Conservation (phyloP, 2,888 invertebrate genomes). For the Leptopilina drosophilae region DNA sequence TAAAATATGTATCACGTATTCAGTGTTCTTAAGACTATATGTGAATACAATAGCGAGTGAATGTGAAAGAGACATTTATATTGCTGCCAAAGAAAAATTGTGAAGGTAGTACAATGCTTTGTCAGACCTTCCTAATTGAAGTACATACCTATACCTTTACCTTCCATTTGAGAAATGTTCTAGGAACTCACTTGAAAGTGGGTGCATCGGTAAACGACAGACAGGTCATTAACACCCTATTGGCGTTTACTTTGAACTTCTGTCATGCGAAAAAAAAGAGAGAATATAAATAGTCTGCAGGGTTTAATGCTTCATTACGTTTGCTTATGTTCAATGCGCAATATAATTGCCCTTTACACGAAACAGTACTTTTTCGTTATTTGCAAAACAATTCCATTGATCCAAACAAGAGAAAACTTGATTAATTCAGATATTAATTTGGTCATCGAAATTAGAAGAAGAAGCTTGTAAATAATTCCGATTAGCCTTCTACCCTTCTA, state of each 20-base stretch:
- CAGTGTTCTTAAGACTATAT: too few relatives aligned
- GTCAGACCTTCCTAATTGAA: constrained; percentile 7
- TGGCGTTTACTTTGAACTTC: constrained; percentile 7
- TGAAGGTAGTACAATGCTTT: background rate
- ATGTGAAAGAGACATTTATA: background rate
- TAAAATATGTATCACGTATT: too few relatives aligned
- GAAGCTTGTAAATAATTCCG: too few relatives aligned
- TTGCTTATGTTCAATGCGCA: too few relatives aligned
- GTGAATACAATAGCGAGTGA: background rate
- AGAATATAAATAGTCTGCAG: constrained; percentile 13
- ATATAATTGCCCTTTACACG: too few relatives aligned
- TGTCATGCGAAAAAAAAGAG: constrained; percentile 23
- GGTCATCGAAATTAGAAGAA: too few relatives aligned
- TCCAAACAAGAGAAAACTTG: too few relatives aligned
- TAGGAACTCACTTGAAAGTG: background rate
- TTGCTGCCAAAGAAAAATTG: background rate
- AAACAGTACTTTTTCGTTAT: too few relatives aligned
- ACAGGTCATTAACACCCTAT: constrained; percentile 27
- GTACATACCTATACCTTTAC: background rate
- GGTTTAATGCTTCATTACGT: background rate
- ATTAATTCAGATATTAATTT: too few relatives aligned
- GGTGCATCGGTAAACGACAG: constrained; percentile 16
- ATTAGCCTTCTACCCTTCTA: too few relatives aligned
- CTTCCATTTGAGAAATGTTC: constrained; percentile 12
- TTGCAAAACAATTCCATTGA: too few relatives aligned